phyloP scores from a whole-genome alignment of 2,888 invertebrate genomes.

The Tetanocera ferruginea region DNA sequence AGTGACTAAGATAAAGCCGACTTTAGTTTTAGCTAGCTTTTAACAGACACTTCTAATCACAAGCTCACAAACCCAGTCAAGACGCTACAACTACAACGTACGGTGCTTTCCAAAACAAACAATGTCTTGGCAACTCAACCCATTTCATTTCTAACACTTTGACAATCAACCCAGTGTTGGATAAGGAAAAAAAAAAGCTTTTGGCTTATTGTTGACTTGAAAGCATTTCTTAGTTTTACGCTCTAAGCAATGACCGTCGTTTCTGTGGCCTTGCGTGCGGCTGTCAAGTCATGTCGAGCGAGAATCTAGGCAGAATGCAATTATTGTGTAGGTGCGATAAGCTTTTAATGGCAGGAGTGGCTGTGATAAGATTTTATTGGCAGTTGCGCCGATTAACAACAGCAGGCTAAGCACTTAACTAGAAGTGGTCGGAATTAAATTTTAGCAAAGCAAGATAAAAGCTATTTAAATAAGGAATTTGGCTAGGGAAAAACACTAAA shows the following conservation, averaged over 20 bases:
- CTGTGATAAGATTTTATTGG: constrained; percentile 51
- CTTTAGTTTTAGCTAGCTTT: no score
- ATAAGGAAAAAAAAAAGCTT: no score
- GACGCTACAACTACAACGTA: no score
- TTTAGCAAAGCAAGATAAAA: neutral
- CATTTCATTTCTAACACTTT: no score
- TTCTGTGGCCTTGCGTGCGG: neutral
- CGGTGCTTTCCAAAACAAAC: no score
- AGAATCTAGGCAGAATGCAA: constrained; percentile 27
- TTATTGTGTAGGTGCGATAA: constrained; percentile 56
- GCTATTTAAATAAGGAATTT: neutral
- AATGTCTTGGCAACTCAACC: no score
- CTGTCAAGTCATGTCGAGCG: neutral
- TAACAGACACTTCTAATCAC: no score
- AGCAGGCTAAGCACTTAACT: constrained; percentile 47
- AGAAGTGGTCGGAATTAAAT: constrained; percentile 16
- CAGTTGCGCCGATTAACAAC: neutral
- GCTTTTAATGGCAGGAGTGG: constrained; percentile 58
- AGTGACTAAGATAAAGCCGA: neutral
- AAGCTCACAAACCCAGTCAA: no score
- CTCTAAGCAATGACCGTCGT: no score
- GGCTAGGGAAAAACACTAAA: no score
- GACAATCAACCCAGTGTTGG: neutral
- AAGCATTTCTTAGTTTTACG: no score
- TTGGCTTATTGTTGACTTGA: no score